Conservation (phyloP, 2,113 vertebrate species). For the Triplophysa dalaica region DNA sequence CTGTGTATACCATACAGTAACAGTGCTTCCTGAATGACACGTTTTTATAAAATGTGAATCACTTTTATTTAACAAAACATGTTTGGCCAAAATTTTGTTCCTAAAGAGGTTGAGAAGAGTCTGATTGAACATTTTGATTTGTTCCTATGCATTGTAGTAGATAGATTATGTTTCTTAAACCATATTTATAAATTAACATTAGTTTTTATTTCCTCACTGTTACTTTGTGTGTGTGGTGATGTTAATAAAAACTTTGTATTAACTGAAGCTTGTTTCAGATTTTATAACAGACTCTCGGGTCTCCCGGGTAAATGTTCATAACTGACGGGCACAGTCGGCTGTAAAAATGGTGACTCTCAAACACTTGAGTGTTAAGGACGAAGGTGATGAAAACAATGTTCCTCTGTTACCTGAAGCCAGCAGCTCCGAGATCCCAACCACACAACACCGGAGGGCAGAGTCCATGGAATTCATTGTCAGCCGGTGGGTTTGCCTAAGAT, state of each 20-base stretch:
- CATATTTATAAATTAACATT: too few species aligned
- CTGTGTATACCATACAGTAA: neutral
- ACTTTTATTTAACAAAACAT: neutral
- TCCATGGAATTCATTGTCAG: conserved; percentile 62
- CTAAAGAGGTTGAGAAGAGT: too few species aligned
- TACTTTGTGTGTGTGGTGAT: neutral
- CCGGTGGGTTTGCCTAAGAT: conserved; percentile 60
- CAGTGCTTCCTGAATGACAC: neutral
- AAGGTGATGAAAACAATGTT: conserved; percentile 42
- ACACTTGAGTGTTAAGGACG: conserved; percentile 60
- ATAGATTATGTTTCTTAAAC: too few species aligned
- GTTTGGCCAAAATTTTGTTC: neutral
- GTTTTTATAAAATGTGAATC: neutral
- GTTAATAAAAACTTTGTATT: neutral
- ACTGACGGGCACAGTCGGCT: neutral
- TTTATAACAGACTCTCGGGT: neutral
- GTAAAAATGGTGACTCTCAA: conserved; percentile 64
- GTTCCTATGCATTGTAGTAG: too few species aligned
- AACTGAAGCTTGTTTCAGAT: neutral
- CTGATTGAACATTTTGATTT: too few species aligned
- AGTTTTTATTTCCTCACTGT: too few species aligned
- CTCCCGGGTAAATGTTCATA: neutral
- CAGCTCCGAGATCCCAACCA: neutral
- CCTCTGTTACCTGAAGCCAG: conserved; percentile 56
- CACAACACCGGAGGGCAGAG: conserved; percentile 38